Evolutionary conservation across 2,888 invertebrate species (phyloP).

Genomic region (Ceramica pisi): DNA sequence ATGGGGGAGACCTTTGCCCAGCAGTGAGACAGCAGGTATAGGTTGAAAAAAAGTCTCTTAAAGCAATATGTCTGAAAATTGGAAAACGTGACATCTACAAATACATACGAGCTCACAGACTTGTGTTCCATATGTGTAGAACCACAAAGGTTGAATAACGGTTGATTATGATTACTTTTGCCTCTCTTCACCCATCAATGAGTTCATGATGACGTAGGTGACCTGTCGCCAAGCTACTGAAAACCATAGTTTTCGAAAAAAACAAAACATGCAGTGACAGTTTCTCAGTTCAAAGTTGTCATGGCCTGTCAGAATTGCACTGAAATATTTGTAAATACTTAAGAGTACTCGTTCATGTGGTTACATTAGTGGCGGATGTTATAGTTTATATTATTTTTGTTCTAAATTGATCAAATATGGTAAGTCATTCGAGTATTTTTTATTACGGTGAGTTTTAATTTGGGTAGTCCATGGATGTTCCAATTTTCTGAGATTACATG

Average conservation of each 20-base stretch:
- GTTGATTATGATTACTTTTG: neutral
- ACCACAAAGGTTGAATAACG: no score
- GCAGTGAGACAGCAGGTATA: no score
- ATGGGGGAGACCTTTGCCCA: no score
- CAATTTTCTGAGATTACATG: neutral
- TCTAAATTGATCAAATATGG: slow-evolving; percentile 84
- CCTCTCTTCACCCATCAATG: neutral
- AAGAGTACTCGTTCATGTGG: slow-evolving; percentile 74
- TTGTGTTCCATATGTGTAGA: no score
- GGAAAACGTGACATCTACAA: no score
- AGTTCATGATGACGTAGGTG: neutral
- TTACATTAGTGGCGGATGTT: slow-evolving; percentile 73
- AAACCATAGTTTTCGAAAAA: slow-evolving; percentile 45
- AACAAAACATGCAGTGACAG: slow-evolving; percentile 66
- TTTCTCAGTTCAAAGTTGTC: slow-evolving; percentile 80
- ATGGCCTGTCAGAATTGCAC: slow-evolving; percentile 86
- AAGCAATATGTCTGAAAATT: no score
- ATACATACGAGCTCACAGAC: no score
- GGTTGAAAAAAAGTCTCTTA: no score
- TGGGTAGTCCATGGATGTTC: neutral
- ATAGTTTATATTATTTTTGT: slow-evolving; percentile 80
- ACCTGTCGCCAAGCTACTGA: neutral
- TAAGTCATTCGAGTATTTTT: slow-evolving; percentile 68
- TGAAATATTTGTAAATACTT: slow-evolving; percentile 84
- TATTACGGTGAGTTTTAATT: neutral